Percentiles rank a stretch among this genome's conserved stretches.
Conservation (phyloP, 2,888 invertebrate species). For the Baccha elongata region DNA sequence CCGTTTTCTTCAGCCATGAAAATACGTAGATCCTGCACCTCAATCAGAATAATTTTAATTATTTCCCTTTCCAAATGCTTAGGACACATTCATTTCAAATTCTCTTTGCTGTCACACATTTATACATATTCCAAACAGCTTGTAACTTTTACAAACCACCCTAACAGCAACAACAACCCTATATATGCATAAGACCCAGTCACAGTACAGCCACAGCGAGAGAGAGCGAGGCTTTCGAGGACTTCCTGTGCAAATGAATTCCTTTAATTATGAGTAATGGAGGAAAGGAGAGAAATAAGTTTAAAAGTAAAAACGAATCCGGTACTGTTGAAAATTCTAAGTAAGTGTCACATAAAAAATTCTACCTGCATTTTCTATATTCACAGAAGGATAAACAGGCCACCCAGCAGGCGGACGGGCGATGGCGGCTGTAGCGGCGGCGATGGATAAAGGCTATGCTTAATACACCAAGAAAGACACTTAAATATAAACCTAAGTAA, state of each 20-base stretch:
- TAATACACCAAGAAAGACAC: conserved; percentile 39
- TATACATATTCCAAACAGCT: conserved; percentile 13
- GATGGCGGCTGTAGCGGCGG: neutral
- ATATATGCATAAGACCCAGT: no score
- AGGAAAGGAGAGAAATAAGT: conserved; percentile 59
- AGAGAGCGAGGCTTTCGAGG: conserved; percentile 33
- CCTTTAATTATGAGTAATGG: conserved; percentile 73
- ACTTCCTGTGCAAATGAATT: conserved; percentile 68
- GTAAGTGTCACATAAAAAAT: conserved; percentile 70
- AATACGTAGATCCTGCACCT: conserved; percentile 41
- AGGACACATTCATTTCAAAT: conserved; percentile 57
- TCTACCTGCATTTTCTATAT: conserved; percentile 48
- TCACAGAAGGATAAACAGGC: conserved; percentile 14
- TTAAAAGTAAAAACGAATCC: conserved; percentile 38
- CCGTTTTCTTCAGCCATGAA: conserved; percentile 5
- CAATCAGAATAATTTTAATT: conserved; percentile 74
- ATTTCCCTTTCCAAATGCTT: conserved; percentile 65
- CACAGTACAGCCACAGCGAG: neutral
- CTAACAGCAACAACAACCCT: neutral
- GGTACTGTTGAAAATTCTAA: conserved; percentile 42
- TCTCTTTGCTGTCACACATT: conserved; percentile 59
- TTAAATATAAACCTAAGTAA: conserved; percentile 53
- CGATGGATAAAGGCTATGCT: conserved; percentile 27
- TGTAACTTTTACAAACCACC: conserved; percentile 28
- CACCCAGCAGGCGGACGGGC: neutral